Percentiles rank a stretch among this genome's conserved stretches.
Evolutionary conservation across 2,888 invertebrate genomes (phyloP).

Genomic region (Drosophila anomelani): DNA sequence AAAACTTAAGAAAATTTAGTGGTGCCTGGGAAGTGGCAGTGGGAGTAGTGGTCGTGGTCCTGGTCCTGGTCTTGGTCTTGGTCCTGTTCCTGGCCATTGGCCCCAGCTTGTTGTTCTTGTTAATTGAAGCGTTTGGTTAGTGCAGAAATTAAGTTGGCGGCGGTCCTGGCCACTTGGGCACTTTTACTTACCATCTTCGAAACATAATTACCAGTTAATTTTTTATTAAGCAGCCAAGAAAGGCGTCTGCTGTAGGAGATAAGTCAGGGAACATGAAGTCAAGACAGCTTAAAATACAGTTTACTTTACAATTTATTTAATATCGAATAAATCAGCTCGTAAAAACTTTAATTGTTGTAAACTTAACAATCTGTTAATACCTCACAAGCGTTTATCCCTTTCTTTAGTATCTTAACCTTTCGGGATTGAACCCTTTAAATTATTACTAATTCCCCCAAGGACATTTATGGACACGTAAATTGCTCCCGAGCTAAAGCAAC

Average conservation of each 20-base stretch:
- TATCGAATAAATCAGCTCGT: background rate
- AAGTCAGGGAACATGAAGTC: background rate
- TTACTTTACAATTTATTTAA: slow-evolving; percentile 3
- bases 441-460: slow-evolving; percentile 46
- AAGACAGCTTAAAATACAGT: background rate
- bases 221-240: slow-evolving; percentile 52
- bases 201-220: slow-evolving; percentile 75
- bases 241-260: slow-evolving; percentile 8
- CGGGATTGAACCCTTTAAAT: slow-evolving; percentile 28
- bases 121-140: slow-evolving; percentile 74
- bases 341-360: slow-evolving; percentile 4
- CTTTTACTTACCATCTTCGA: slow-evolving; percentile 37
- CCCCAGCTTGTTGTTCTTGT: slow-evolving; percentile 69
- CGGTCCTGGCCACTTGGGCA: slow-evolving; percentile 43
- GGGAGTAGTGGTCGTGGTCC: slow-evolving; percentile 6
- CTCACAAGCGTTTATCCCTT: background rate
- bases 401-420: slow-evolving; percentile 1
- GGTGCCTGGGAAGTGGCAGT: slow-evolving; percentile 46
- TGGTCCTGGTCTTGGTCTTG: slow-evolving; percentile 9
- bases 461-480: slow-evolving; percentile 55
- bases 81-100: slow-evolving; percentile 52
- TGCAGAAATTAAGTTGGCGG: slow-evolving; percentile 67
- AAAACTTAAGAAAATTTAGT: slow-evolving; percentile 75
- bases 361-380: slow-evolving; percentile 5
- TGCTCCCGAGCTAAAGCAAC: slow-evolving; percentile 22